Evolutionary conservation across 2,888 invertebrate species (phyloP).

Genomic region (Caenorhabditis macrosperma): DNA sequence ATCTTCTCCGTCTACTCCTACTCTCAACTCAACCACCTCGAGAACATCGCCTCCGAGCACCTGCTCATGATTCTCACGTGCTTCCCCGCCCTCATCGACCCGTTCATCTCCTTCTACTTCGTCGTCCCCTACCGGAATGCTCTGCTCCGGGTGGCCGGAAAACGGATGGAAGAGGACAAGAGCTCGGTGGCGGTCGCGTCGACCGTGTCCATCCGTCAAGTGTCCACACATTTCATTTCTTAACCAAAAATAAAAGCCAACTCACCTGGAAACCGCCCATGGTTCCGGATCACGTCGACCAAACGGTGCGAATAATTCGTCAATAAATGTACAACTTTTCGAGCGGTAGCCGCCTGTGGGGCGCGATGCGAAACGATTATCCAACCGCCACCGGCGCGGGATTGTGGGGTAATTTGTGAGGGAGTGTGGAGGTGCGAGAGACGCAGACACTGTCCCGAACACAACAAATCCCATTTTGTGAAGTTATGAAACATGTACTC

Average conservation of each 20-base stretch:
- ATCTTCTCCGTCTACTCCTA: slow-evolving; percentile 46
- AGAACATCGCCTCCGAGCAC: slow-evolving; percentile 47
- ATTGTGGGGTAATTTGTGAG: slow-evolving; percentile 58
- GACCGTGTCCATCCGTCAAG: slow-evolving; percentile 34
- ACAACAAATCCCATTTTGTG: slow-evolving; percentile 49
- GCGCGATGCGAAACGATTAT: slow-evolving; percentile 58
- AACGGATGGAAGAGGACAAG: slow-evolving; percentile 33
- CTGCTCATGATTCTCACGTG: slow-evolving; percentile 47
- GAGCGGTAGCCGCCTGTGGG: slow-evolving; percentile 19
- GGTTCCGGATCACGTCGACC: slow-evolving; percentile 53
- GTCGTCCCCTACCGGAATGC: slow-evolving; percentile 53
- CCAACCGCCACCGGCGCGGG: slow-evolving; percentile 55
- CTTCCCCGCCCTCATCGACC: slow-evolving; percentile 47
- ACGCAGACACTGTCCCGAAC: slow-evolving; percentile 25
- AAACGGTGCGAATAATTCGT: slow-evolving; percentile 57
- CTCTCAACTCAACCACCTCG: slow-evolving; percentile 35
- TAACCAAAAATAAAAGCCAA: slow-evolving; percentile 10
- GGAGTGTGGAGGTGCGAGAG: slow-evolving; percentile 29
- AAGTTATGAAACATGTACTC: slow-evolving; percentile 29
- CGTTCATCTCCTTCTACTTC: slow-evolving; percentile 50
- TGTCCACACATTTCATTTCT: slow-evolving; percentile 12
- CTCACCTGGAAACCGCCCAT: slow-evolving; percentile 59
- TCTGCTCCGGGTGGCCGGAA: slow-evolving; percentile 19
- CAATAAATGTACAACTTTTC: slow-evolving; percentile 53
- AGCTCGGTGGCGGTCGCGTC: slow-evolving; percentile 43